These are phyloP conservation scores for Alexandromys fortis DNA, from an alignment of 2,113 vertebrate species.

Conservation along the genomic window DNA sequence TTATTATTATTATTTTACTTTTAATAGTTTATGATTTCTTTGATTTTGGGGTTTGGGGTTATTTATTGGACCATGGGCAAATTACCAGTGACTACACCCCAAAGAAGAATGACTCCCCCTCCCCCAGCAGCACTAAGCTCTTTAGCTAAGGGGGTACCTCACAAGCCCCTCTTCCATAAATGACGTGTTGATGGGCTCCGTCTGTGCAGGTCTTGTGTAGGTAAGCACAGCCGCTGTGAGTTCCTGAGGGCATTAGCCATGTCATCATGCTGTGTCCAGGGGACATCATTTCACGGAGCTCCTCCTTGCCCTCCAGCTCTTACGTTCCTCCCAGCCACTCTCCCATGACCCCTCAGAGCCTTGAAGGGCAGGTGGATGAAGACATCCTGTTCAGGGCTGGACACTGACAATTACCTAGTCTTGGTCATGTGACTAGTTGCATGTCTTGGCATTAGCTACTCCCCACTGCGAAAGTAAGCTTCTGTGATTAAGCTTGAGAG, in stretches of 20 bases:
- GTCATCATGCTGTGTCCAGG: no score
- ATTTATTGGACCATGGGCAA: background rate
- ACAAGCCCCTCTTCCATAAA: background rate
- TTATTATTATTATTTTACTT: background rate
- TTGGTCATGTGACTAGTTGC: background rate
- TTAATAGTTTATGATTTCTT: background rate
- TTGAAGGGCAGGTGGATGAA: background rate
- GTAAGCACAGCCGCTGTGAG: background rate
- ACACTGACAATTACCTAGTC: background rate
- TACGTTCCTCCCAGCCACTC: background rate
- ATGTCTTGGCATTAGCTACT: background rate
- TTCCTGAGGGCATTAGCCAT: no score
- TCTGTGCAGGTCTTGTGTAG: background rate
- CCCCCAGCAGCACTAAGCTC: background rate
- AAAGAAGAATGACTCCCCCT: background rate
- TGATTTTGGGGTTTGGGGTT: background rate
- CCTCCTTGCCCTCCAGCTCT: background rate
- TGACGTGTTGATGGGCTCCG: no score
- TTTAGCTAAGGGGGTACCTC: background rate
- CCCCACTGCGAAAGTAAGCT: background rate
- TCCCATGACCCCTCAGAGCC: background rate
- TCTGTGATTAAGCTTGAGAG: background rate
- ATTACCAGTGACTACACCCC: background rate
- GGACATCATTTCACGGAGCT: background rate
- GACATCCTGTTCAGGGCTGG: no score